Percentiles rank a stretch among this genome's conserved stretches.
These are phyloP conservation scores for Astatoreochromis straeleni DNA, from an alignment of 2,113 vertebrate species.

Conservation along the genomic window DNA sequence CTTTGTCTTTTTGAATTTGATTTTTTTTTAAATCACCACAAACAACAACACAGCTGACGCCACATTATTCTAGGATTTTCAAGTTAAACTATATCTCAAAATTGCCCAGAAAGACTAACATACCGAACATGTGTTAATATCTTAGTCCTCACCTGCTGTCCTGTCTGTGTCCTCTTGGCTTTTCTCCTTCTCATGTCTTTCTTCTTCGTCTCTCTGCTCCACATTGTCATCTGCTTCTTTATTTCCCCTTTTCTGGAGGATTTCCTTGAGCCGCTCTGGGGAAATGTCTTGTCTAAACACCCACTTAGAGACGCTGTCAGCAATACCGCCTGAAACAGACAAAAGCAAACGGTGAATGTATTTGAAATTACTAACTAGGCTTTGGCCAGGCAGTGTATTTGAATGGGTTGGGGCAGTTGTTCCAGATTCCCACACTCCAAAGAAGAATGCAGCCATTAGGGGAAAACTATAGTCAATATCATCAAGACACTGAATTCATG, in stretches of 20 bases:
- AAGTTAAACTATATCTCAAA: background rate
- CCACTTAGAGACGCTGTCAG: slow-evolving; percentile 93
- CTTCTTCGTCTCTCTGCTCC: background rate
- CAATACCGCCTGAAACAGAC: slow-evolving; percentile 78
- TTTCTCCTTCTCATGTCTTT: background rate
- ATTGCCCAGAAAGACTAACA: background rate
- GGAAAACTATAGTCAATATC: background rate
- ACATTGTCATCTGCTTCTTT: slow-evolving; percentile 41
- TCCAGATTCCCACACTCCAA: background rate
- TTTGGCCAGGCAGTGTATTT: background rate
- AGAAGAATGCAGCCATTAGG: background rate
- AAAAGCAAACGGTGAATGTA: background rate
- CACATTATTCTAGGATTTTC: background rate
- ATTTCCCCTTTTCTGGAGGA: slow-evolving; percentile 54
- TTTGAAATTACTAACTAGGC: background rate
- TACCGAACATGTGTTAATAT: rapidly evolving
- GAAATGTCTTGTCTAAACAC: slow-evolving; percentile 84
- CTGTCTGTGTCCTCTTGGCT: slow-evolving; percentile 8
- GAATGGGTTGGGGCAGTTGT: background rate
- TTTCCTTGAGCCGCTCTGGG: slow-evolving; percentile 74
- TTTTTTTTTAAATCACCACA: background rate
- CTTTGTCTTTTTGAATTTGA: background rate
- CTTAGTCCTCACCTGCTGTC: slow-evolving; percentile 27
- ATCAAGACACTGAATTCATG: background rate
- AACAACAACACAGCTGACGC: background rate